Percentiles rank a stretch among this genome's conserved stretches.
Evolutionary conservation across 1,140 invertebrate species (phyloP).

Genomic region (Yoshiicerus persimilis): DNA sequence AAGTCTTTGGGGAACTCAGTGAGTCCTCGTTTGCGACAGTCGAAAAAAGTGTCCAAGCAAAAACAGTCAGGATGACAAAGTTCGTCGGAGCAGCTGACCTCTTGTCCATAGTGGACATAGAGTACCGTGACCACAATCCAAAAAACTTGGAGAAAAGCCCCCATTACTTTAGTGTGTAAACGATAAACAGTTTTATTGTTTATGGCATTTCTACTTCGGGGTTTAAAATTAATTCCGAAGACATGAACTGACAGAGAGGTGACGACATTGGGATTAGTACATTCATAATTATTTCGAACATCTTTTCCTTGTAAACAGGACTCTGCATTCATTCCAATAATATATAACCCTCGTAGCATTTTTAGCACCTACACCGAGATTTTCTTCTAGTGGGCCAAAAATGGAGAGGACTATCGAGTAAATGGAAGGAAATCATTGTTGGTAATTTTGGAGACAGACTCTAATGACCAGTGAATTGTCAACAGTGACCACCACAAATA

Average conservation of each 20-base stretch:
- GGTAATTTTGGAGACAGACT: neutral
- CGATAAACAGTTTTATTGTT: neutral
- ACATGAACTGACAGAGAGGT: neutral
- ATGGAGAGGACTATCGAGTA: neutral
- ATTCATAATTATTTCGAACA: neutral
- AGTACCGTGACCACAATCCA: neutral
- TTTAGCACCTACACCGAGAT: neutral
- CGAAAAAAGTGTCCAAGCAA: constrained; percentile 46
- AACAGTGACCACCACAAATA: too few relatives aligned
- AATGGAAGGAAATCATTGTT: neutral
- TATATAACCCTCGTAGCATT: neutral
- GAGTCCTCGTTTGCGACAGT: constrained; percentile 36
- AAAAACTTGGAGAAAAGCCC: neutral
- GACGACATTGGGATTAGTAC: neutral
- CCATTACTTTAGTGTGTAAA: neutral
- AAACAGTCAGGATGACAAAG: constrained; percentile 30
- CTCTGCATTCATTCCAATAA: neutral
- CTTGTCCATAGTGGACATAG: constrained; percentile 3
- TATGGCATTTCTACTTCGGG: neutral
- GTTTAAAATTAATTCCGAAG: neutral
- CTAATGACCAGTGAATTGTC: too few relatives aligned
- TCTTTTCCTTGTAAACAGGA: neutral
- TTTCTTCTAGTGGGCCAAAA: neutral
- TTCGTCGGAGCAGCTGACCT: neutral
- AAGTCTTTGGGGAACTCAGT: constrained; percentile 35